These are phyloP conservation scores for Metalampra italica DNA, from an alignment of 2,888 invertebrate species.

Conservation along the genomic window DNA sequence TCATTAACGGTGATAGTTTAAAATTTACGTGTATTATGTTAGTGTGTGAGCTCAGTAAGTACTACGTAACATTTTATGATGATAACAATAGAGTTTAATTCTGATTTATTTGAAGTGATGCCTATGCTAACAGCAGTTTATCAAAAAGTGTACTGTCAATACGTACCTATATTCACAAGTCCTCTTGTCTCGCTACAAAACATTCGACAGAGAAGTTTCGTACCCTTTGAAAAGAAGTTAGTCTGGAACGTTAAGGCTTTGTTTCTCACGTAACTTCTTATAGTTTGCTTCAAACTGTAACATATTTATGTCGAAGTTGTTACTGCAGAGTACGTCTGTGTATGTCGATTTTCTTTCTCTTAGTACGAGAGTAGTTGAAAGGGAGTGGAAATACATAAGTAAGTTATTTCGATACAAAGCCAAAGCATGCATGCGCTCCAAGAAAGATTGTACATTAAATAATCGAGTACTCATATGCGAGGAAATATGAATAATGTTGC, in stretches of 20 bases:
- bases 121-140: too few relatives aligned
- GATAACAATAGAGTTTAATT: too few relatives aligned
- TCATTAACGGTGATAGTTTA: too few relatives aligned
- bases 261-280: constrained; percentile 26
- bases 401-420: constrained; percentile 39
- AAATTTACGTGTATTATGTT: too few relatives aligned
- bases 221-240: constrained; percentile 8
- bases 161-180: too few relatives aligned
- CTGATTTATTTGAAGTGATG: too few relatives aligned
- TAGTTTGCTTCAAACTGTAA: constrained; percentile 25
- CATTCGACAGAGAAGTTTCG: neutral
- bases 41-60: too few relatives aligned
- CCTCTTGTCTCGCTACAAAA: too few relatives aligned
- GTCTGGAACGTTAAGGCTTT: constrained; percentile 15
- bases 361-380: constrained; percentile 32
- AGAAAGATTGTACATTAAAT: constrained; percentile 33
- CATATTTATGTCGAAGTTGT: constrained; percentile 13
- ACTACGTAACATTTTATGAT: too few relatives aligned
- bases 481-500: too few relatives aligned
- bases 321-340: constrained; percentile 17
- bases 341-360: constrained; percentile 44
- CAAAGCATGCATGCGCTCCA: constrained; percentile 22
- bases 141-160: too few relatives aligned
- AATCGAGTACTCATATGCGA: constrained; percentile 32
- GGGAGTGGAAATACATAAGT: constrained; percentile 29